phyloP scores from a whole-genome alignment of 1,140 invertebrate species.

The Cherax destructor region DNA sequence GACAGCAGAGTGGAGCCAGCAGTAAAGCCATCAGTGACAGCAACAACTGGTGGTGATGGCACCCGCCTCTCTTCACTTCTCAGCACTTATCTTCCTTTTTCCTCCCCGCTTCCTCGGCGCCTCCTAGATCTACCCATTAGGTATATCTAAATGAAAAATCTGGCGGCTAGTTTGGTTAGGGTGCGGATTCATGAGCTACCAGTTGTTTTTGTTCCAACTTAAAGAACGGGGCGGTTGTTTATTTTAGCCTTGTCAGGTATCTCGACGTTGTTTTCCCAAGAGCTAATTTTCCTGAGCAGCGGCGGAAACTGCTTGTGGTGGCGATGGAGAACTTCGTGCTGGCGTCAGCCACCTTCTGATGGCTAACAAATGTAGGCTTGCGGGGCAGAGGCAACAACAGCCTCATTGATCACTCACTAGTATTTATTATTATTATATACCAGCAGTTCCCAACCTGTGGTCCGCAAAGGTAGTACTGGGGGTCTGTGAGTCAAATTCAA shows the following conservation, averaged over 20 bases:
- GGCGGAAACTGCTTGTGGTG: not conserved
- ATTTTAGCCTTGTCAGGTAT: not conserved
- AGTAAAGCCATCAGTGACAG: not conserved
- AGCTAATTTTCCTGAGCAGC: not conserved
- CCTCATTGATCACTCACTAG: no score
- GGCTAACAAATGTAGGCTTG: no score
- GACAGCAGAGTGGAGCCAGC: not conserved
- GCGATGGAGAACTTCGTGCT: no score
- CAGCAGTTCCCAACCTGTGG: no score
- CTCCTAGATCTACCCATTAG: not conserved
- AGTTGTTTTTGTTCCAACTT: not conserved
- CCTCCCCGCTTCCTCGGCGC: not conserved
- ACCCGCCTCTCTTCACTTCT: not conserved
- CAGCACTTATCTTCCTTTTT: not conserved
- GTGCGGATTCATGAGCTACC: not conserved
- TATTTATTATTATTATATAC: no score
- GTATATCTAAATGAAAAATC: constrained; percentile 18
- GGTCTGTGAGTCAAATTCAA: no score
- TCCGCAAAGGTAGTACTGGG: no score
- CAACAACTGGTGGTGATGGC: not conserved
- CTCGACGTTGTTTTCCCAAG: not conserved
- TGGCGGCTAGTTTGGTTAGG: not conserved
- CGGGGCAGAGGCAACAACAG: no score
- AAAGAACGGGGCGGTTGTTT: not conserved
- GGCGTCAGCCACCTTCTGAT: no score